Percentiles rank a stretch among this genome's conserved stretches.
Evolutionary conservation across 2,888 invertebrate genomes (phyloP).

Genomic region (Catocala nupta): DNA sequence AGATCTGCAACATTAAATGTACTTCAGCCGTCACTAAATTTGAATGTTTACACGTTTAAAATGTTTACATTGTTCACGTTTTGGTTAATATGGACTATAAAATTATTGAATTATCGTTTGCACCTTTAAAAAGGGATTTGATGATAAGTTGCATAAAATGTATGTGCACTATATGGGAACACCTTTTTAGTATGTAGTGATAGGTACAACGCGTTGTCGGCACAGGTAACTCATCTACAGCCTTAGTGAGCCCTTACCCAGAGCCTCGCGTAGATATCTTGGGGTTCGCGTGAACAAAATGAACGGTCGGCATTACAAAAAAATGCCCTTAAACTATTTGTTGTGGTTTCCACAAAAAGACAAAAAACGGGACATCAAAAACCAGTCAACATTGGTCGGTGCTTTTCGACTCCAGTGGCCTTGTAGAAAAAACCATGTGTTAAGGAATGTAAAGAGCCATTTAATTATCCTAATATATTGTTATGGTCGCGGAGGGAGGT

Average conservation of each 20-base stretch:
- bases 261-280: conserved; percentile 46
- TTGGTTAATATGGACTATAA: conserved; percentile 54
- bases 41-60: conserved; percentile 58
- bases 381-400: conserved; percentile 86
- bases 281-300: conserved; percentile 77
- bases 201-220: not conserved
- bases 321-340: conserved; percentile 84
- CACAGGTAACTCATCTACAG: conserved; percentile 23
- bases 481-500: conserved; percentile 83
- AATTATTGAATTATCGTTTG: conserved; percentile 48
- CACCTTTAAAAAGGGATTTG: conserved; percentile 15
- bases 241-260: conserved; percentile 40
- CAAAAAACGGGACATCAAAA: conserved; percentile 80
- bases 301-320: conserved; percentile 76
- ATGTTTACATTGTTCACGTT: conserved; percentile 56
- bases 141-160: conserved; percentile 12
- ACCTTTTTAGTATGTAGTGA: conserved; percentile 2
- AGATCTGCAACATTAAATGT: conserved; percentile 57
- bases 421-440: conserved; percentile 84
- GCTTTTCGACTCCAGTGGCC: conserved; percentile 81
- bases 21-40: conserved; percentile 51
- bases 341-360: conserved; percentile 83
- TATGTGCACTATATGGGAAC: not conserved
- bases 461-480: conserved; percentile 88
- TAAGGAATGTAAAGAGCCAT: conserved; percentile 87